A percentile compares a stretch with the other conserved stretches of the same genome.
These are phyloP conservation scores for Aphelocoma californica DNA, from an alignment of 2,797 vertebrate species.

Conservation along the genomic window DNA sequence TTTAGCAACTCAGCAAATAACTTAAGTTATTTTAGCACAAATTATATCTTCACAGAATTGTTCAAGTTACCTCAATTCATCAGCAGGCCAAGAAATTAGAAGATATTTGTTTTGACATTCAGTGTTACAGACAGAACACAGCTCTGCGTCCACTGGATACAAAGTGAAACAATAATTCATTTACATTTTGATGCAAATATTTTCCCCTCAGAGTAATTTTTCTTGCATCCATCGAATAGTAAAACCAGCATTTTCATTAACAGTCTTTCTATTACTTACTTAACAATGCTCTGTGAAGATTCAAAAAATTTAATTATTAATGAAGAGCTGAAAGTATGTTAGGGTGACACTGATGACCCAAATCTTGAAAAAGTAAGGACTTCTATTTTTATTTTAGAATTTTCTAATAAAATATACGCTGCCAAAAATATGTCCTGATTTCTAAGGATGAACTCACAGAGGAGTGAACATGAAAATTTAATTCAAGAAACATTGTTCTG, in stretches of 20 bases:
- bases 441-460: not conserved
- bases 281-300: not conserved
- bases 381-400: not conserved
- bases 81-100: not conserved
- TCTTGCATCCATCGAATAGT: not conserved
- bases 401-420: not conserved
- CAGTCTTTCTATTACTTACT: not conserved
- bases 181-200: not conserved
- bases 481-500: not conserved
- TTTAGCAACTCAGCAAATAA: not conserved
- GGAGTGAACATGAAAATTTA: not conserved
- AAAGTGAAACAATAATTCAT: not conserved
- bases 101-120: not conserved
- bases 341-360: not conserved
- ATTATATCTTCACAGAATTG: not conserved
- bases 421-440: not conserved
- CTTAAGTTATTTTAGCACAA: not conserved
- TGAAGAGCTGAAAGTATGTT: not conserved
- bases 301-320: not conserved
- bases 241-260: not conserved
- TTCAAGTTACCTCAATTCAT: not conserved
- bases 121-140: not conserved
- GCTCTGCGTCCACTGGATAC: not conserved
- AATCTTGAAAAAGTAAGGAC: not conserved
- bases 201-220: not conserved